These are phyloP conservation scores for Villa cingulata DNA, from an alignment of 2,888 invertebrate species.

Conservation along the genomic window DNA sequence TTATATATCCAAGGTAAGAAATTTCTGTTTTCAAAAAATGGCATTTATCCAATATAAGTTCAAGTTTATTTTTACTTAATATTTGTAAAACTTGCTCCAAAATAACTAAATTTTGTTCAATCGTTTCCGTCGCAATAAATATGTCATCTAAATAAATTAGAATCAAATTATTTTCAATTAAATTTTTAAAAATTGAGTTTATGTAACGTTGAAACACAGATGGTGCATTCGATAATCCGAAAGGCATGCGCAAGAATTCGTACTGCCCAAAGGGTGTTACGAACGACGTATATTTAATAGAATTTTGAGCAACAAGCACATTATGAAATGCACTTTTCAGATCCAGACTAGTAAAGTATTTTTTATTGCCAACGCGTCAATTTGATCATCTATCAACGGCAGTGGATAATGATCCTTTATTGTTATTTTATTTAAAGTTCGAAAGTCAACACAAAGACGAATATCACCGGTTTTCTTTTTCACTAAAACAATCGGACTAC, in stretches of 20 bases:
- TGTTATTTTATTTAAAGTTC: slow-evolving; percentile 12
- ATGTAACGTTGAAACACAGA: slow-evolving; percentile 16
- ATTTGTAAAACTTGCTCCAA: slow-evolving; percentile 10
- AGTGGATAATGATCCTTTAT: slow-evolving; percentile 13
- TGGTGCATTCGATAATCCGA: slow-evolving; percentile 18
- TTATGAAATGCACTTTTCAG: slow-evolving; percentile 17
- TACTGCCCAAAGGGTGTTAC: slow-evolving; percentile 18
- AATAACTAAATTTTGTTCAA: slow-evolving; percentile 11
- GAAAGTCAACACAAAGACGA: slow-evolving; percentile 11
- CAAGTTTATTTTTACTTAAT: slow-evolving; percentile 8
- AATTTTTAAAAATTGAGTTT: background rate
- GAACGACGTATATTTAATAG: slow-evolving; percentile 15
- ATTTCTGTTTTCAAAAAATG: slow-evolving; percentile 13
- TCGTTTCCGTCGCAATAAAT: slow-evolving; percentile 11
- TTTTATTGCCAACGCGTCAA: slow-evolving; percentile 13
- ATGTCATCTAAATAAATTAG: slow-evolving; percentile 11
- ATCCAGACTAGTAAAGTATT: slow-evolving; percentile 15
- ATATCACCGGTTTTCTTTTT: slow-evolving; percentile 4
- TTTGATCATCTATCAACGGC: slow-evolving; percentile 15
- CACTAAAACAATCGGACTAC: slow-evolving; percentile 12
- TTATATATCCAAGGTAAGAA: slow-evolving; percentile 13
- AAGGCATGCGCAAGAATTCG: slow-evolving; percentile 19
- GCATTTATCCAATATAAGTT: slow-evolving; percentile 12
- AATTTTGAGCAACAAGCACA: slow-evolving; percentile 12
- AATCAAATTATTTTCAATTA: too few species aligned